These are phyloP conservation scores for Cyclophora albipunctata DNA, from an alignment of 2,888 invertebrate species.

Conservation along the genomic window DNA sequence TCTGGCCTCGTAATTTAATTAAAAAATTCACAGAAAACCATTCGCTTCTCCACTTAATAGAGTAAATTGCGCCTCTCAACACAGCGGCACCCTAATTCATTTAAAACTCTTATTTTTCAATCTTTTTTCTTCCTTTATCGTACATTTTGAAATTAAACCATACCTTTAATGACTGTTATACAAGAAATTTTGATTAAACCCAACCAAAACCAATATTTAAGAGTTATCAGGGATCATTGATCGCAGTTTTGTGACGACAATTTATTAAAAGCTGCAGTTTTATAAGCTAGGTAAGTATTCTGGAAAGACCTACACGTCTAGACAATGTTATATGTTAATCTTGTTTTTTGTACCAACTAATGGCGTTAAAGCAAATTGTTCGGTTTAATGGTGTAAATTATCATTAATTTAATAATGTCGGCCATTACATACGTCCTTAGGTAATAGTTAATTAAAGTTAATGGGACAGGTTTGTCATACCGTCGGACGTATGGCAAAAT, in stretches of 20 bases:
- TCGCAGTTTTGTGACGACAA: slow-evolving; percentile 29
- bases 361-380: slow-evolving; percentile 4
- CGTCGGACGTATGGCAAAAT: not conserved
- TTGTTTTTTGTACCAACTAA: slow-evolving; percentile 6
- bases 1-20: slow-evolving; percentile 70
- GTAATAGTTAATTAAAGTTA: slow-evolving; percentile 4
- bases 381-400: slow-evolving; percentile 1
- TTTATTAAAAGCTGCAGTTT: slow-evolving; percentile 25
- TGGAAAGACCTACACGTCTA: slow-evolving; percentile 12
- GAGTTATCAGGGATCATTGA: slow-evolving; percentile 53
- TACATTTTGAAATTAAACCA: slow-evolving; percentile 70
- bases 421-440: slow-evolving; percentile 2
- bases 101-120: slow-evolving; percentile 42
- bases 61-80: slow-evolving; percentile 60
- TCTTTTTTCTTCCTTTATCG: slow-evolving; percentile 65
- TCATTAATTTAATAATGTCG: slow-evolving; percentile 12
- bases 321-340: slow-evolving; percentile 22
- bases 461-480: not conserved
- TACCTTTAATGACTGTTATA: slow-evolving; percentile 62
- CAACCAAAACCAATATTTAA: slow-evolving; percentile 70
- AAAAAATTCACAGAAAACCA: slow-evolving; percentile 72
- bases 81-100: slow-evolving; percentile 66
- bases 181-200: slow-evolving; percentile 64
- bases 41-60: slow-evolving; percentile 53
- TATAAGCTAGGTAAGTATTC: slow-evolving; percentile 20